Percentiles rank a stretch among this genome's conserved stretches.
Conservation (phyloP, 2,888 invertebrate species). For the Chrysomela aeneicollis region DNA sequence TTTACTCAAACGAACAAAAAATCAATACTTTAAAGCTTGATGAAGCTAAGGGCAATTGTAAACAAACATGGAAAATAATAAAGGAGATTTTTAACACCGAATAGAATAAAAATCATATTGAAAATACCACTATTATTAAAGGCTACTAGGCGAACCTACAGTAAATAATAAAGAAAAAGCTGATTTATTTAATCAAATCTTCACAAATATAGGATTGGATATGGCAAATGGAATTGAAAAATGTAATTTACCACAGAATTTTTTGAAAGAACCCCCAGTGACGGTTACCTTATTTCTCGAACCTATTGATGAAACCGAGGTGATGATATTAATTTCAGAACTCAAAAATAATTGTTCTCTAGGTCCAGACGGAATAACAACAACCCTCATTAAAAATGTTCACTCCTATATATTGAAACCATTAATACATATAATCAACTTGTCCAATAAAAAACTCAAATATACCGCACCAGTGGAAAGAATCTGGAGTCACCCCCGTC, state of each 20-base stretch:
- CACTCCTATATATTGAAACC: not conserved
- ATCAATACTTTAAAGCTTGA: not conserved
- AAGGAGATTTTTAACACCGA: slow-evolving; percentile 1
- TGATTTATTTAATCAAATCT: not conserved
- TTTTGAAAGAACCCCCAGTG: not conserved
- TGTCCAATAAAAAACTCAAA: not conserved
- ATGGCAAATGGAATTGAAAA: slow-evolving; percentile 5
- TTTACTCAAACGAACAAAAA: not conserved
- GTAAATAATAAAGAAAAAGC: not conserved
- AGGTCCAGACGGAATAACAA: not conserved
- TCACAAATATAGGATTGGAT: not conserved
- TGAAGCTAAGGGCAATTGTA: not conserved
- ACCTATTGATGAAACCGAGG: no score
- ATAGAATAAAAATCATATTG: not conserved
- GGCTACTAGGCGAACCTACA: not conserved
- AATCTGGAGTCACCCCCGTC: not conserved
- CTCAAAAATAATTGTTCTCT: not conserved
- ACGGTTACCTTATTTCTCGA: not conserved
- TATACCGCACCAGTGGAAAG: slow-evolving; percentile 2
- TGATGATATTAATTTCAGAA: not conserved
- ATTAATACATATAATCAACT: not conserved
- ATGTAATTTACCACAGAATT: not conserved
- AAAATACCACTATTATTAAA: slow-evolving; percentile 1
- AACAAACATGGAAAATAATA: slow-evolving; percentile 5
- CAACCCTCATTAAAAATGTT: not conserved